Evolutionary conservation across 2,888 invertebrate genomes (phyloP).

Genomic region (Pandemis cinnamomeana): DNA sequence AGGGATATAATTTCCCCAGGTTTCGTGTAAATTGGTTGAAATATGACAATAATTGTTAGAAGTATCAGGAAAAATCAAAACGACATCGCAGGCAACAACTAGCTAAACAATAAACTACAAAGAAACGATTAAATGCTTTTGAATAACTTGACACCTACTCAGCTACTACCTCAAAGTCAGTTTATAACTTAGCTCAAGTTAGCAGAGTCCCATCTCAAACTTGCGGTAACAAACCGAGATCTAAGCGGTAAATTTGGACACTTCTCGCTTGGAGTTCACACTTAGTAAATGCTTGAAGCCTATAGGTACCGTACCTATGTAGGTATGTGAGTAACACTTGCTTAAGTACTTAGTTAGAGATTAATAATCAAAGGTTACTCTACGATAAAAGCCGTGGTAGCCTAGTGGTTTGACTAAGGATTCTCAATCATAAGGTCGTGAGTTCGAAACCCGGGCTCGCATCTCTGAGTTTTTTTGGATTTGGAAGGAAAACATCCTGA

Average conservation of each 20-base stretch:
- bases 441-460: no score
- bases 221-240: constrained; percentile 38
- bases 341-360: not conserved
- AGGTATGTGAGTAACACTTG: not conserved
- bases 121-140: constrained; percentile 2
- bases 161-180: not conserved
- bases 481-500: no score
- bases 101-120: not conserved
- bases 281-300: constrained; percentile 29
- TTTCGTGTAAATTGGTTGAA: no score
- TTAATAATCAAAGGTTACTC: not conserved
- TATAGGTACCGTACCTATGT: not conserved
- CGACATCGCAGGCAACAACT: no score
- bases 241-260: constrained; percentile 39
- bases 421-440: no score
- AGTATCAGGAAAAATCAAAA: no score
- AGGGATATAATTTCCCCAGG: no score
- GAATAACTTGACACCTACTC: constrained; percentile 25
- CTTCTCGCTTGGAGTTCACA: constrained; percentile 39
- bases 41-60: no score
- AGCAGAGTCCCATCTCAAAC: constrained; percentile 30
- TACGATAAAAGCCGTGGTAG: no score
- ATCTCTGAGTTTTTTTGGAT: no score
- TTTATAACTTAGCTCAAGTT: constrained; percentile 36
- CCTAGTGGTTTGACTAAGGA: no score